Conservation (phyloP, 2,888 invertebrate species). For the Tachina lurida region DNA sequence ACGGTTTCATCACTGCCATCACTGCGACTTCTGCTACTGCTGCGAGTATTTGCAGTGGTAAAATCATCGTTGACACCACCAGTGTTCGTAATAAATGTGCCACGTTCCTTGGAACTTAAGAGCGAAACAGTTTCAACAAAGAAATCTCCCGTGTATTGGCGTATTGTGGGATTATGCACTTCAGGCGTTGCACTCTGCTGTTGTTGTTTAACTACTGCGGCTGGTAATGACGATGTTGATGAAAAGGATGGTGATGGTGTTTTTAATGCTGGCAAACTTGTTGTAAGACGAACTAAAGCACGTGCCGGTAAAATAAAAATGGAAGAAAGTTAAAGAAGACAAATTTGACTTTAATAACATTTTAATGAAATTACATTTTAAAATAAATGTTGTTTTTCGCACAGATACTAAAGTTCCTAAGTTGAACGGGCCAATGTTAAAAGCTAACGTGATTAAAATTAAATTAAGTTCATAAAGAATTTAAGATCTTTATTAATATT, state of each 20-base stretch:
- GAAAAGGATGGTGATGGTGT: conserved; percentile 32
- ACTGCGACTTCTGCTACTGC: not conserved
- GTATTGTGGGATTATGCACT: conserved; percentile 57
- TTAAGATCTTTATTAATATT: not conserved
- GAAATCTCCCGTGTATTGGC: conserved; percentile 75
- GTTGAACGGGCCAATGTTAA: not conserved
- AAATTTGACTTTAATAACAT: conserved; percentile 55
- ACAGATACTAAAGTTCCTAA: conserved; percentile 6
- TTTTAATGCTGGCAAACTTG: conserved; percentile 56
- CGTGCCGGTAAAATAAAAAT: conserved; percentile 31
- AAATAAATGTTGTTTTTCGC: conserved; percentile 21
- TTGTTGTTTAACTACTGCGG: conserved; percentile 52
- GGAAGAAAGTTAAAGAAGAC: conserved; percentile 35
- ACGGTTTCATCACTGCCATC: conserved; percentile 70
- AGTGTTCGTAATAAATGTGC: conserved; percentile 74
- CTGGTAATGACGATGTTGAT: conserved; percentile 23
- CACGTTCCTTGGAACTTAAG: conserved; percentile 74
- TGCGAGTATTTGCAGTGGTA: not conserved
- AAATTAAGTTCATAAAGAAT: not conserved
- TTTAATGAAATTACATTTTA: conserved; percentile 57
- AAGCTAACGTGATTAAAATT: not conserved
- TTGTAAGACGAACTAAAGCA: conserved; percentile 66
- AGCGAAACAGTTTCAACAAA: conserved; percentile 76
- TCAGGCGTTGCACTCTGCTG: conserved; percentile 37
- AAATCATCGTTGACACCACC: conserved; percentile 29